Evolutionary conservation across 2,888 invertebrate species (phyloP), one percentile per base, ranked within the genome.

Genomic region (Pelosia muscerda): DNA sequence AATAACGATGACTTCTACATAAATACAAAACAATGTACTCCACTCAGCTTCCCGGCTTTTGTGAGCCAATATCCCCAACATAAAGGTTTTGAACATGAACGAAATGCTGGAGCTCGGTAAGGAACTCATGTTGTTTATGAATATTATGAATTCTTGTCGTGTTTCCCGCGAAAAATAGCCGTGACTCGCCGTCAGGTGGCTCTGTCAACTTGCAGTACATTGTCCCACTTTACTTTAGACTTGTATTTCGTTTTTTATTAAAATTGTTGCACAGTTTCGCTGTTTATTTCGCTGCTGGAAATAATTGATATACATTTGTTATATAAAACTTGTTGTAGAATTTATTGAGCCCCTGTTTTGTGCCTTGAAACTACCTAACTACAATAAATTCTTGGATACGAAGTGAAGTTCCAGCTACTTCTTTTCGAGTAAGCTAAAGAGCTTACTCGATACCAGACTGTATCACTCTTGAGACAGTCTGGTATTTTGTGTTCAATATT

Each of bases 51-150:
- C n/a, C 49, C 9, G 49, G 49, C 49, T 49, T 49, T 49, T 49
- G 49, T 49, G 49, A 49, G 49, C 63, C 59, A 68, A 68, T 64
- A 68, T 60, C 15, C 2, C 28, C 42, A 38, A 38, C 63, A 61
- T 61, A 72, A 72, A 72, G 60, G 64, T 56, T 38, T 61, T 60
- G 56, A 61, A 68, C 55, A 68, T 62, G 66, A 60, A 63, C 49
- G 65, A 65, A 67, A 73, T 64, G 64, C 63, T 69, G 61, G 23
- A 71, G 72, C 68, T 71, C 66, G 38, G 68, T 34, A 56, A 76
- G 78, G 83, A 88, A 86, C 88, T 86, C 81, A 86, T 88, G 86
- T 86, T 87, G 82, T 84, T 86, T 86, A 87, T 86, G 86, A 87
- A 87, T 86, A 87, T 88, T 89, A 87, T 84, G 86, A 86, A 88